Evolutionary conservation across 2,797 vertebrate genomes (phyloP), one percentile per base, ranked within the genome.

Genomic region (Meda fulgida): DNA sequence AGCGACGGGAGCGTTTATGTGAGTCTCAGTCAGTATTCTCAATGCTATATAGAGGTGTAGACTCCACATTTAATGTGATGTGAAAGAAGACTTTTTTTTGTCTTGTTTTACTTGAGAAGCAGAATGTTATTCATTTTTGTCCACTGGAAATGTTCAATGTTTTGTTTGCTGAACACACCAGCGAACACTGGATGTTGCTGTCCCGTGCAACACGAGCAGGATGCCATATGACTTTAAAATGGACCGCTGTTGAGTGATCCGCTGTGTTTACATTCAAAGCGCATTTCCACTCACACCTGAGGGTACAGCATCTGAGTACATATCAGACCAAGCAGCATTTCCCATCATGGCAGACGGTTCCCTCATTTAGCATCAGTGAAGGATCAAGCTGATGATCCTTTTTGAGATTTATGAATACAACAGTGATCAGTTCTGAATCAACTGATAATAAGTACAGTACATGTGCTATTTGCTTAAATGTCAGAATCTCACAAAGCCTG

Each of bases 241-340:
- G 21, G 46, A 75, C 58, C 40, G 67, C 18, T 69, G 34, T 31
- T 51, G 78, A 77, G 60, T 77, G 29, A 53, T 69, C 34, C 40
- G 34, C 71, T 66, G 29, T 76, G 71, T 77, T 84, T 77, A 34
- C 34, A 29, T 58, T 69, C 34, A 43, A 67, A 66, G 23, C 63
- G 23, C 48, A 58, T 77, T 67, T 84, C 36, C 63, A 76, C 73
- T 77, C 18, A 7, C 73, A 84, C 60, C 63, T 69, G 60, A 76
- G 46, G 70, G 58, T 79, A 66, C 19, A 78, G 67, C 67, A 88
- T 80, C 85, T 85, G 84, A 84, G 72, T 34, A 88, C 73, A 81
- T 70, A 86, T 78, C 80, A 81, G 19, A 40, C 14, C 78, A 26
- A 60, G 69, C 29, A 55, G 26, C 19, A 23, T 36, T 80, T 84